Percentiles rank a stretch among this genome's conserved stretches.
Evolutionary conservation across 2,888 invertebrate genomes (phyloP).

Genomic region (Vannuccia rotundouncinata): DNA sequence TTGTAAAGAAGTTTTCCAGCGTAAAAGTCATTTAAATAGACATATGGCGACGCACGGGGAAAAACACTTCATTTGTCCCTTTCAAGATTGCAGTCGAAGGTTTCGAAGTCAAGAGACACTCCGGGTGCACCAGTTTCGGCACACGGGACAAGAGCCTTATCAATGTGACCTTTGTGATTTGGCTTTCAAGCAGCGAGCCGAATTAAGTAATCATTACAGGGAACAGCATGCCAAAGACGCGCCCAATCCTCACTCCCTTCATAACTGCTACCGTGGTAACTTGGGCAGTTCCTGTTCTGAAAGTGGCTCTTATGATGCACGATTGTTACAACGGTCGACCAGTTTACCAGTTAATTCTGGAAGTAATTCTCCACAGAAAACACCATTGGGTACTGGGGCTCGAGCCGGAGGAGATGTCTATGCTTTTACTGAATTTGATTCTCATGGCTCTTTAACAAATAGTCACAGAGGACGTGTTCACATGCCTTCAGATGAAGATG

Average conservation of each 20-base stretch:
- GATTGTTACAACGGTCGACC: not conserved
- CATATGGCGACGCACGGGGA: slow-evolving; percentile 53
- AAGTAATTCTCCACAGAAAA: not conserved
- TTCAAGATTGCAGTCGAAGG: not conserved
- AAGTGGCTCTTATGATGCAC: not conserved
- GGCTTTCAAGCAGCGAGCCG: not conserved
- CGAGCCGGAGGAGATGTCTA: not conserved
- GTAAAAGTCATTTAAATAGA: slow-evolving; percentile 50
- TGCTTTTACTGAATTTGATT: not conserved
- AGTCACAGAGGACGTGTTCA: not conserved
- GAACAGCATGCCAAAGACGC: not conserved
- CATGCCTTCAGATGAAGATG: not conserved
- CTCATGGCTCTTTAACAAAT: not conserved
- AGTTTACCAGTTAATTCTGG: not conserved
- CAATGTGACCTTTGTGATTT: not conserved
- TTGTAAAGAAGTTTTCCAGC: slow-evolving; percentile 51
- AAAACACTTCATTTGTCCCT: slow-evolving; percentile 39
- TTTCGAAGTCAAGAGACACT: not conserved
- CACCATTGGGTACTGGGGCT: not conserved
- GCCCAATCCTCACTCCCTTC: not conserved
- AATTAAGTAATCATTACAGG: not conserved
- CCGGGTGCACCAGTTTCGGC: not conserved
- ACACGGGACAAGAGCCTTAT: not conserved
- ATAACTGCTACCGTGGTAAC: not conserved
- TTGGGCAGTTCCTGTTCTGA: not conserved